Evolutionary conservation across 2,113 vertebrate species (phyloP).

Genomic region (Daubentonia madagascariensis): DNA sequence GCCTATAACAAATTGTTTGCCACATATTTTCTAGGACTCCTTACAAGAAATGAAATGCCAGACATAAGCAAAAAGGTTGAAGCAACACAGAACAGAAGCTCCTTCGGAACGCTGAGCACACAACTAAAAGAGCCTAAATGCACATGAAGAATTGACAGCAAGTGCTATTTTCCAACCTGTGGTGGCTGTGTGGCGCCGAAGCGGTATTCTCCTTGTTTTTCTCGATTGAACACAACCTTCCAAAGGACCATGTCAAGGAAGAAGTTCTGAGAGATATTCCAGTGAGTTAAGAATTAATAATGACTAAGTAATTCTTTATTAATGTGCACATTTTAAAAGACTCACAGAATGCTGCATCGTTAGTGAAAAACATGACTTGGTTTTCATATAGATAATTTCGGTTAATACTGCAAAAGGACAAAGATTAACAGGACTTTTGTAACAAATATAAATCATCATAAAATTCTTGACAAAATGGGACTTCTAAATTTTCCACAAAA

Average conservation of each 20-base stretch:
- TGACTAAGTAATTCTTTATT: slow-evolving; percentile 83
- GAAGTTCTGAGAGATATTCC: slow-evolving; percentile 94
- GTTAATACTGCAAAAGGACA: slow-evolving; percentile 24
- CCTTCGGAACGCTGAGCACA: slow-evolving; percentile 37
- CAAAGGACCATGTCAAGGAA: slow-evolving; percentile 99
- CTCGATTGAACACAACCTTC: slow-evolving; percentile 98
- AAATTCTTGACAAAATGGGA: slow-evolving; percentile 35
- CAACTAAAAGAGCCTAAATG: slow-evolving; percentile 67
- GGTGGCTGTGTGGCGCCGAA: slow-evolving; percentile 89
- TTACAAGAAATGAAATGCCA: slow-evolving; percentile 36
- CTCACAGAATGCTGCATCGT: slow-evolving; percentile 56
- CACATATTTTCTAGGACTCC: slow-evolving; percentile 38
- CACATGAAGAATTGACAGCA: slow-evolving; percentile 76
- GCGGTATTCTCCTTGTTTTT: slow-evolving; percentile 94
- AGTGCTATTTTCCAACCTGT: slow-evolving; percentile 93
- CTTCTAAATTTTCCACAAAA: neutral
- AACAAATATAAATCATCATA: slow-evolving; percentile 29
- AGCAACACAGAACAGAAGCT: slow-evolving; percentile 55
- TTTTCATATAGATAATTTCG: slow-evolving; percentile 25
- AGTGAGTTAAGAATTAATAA: slow-evolving; percentile 92
- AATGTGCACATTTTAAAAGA: slow-evolving; percentile 78
- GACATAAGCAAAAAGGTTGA: slow-evolving; percentile 10
- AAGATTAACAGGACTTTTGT: neutral
- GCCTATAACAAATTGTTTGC: neutral
- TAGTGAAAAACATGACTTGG: slow-evolving; percentile 43